These are phyloP conservation scores for Trididemnum clinides DNA, from an alignment of 23 tunicate species.

Conservation along the genomic window DNA sequence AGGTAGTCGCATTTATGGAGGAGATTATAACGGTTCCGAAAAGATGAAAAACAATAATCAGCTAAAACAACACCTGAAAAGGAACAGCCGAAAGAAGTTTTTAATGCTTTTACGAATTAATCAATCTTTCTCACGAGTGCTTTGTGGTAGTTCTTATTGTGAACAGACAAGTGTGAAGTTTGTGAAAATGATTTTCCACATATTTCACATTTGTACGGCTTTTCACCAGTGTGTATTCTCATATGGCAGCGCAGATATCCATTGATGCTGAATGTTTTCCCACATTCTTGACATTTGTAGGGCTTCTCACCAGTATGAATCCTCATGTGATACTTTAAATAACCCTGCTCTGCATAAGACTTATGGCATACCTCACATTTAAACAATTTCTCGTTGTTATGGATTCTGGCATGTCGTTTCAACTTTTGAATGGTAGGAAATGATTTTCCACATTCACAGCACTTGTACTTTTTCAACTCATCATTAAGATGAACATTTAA, in stretches of 20 bases:
- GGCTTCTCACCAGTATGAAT: conserved; percentile 1
- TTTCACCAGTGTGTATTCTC: not conserved
- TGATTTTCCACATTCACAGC: not conserved
- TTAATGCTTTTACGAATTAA: not conserved
- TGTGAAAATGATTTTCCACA: not conserved
- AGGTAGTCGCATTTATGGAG: no score
- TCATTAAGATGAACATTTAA: no score
- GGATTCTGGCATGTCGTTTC: not conserved
- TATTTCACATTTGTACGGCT: not conserved
- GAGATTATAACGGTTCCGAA: no score
- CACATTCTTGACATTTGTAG: not conserved
- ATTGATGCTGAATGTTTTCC: not conserved
- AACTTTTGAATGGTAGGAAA: not conserved
- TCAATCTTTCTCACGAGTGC: not conserved
- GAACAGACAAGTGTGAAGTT: not conserved
- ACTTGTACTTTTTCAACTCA: no score
- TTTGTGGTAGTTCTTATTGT: not conserved
- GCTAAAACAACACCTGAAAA: no score
- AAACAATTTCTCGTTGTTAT: not conserved
- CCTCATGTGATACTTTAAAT: conserved; percentile 5
- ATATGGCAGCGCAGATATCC: not conserved
- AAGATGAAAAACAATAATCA: no score
- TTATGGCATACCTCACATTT: not conserved
- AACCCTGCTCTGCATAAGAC: not conserved
- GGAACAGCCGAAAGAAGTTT: not conserved